Conservation (phyloP, 2,797 vertebrate genomes). For the Clarias fuscus region DNA sequence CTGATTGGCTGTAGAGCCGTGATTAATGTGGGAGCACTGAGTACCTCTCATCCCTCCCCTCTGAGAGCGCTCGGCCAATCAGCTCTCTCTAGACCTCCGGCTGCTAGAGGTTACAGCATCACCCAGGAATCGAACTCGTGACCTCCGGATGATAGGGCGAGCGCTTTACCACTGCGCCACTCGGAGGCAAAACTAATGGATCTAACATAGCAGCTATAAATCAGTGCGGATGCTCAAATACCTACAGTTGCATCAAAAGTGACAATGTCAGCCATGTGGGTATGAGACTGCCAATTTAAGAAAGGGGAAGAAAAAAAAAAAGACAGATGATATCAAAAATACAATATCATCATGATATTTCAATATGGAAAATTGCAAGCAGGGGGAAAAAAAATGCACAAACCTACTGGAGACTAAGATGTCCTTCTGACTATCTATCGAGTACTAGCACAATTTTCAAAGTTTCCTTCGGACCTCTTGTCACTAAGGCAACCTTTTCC, state of each 20-base stretch:
- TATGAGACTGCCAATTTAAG: neutral
- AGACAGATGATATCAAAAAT: neutral
- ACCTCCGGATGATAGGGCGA: too few relatives aligned
- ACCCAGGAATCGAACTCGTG: too few relatives aligned
- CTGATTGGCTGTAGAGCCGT: too few relatives aligned
- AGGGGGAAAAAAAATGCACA: neutral
- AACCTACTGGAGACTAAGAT: neutral
- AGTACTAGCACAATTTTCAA: slow-evolving; percentile 31
- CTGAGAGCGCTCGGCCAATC: too few relatives aligned
- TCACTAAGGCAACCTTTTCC: slow-evolving; percentile 51
- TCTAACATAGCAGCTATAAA: neutral
- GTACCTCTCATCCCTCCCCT: too few relatives aligned
- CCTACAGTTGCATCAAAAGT: too few relatives aligned
- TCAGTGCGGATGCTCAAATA: neutral
- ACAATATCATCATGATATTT: neutral
- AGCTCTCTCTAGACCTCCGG: too few relatives aligned
- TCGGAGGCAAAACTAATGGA: neutral
- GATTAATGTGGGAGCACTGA: too few relatives aligned
- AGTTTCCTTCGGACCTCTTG: slow-evolving; percentile 43
- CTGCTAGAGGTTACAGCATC: too few relatives aligned
- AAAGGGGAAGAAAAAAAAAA: neutral
- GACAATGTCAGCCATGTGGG: neutral
- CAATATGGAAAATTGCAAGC: neutral
- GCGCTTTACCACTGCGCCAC: too few relatives aligned
- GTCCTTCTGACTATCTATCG: neutral